A percentile compares a stretch with the other conserved stretches of the same genome.
Evolutionary conservation across 1,140 invertebrate genomes (phyloP).

Genomic region (Leptinotarsa undecemlineata): DNA sequence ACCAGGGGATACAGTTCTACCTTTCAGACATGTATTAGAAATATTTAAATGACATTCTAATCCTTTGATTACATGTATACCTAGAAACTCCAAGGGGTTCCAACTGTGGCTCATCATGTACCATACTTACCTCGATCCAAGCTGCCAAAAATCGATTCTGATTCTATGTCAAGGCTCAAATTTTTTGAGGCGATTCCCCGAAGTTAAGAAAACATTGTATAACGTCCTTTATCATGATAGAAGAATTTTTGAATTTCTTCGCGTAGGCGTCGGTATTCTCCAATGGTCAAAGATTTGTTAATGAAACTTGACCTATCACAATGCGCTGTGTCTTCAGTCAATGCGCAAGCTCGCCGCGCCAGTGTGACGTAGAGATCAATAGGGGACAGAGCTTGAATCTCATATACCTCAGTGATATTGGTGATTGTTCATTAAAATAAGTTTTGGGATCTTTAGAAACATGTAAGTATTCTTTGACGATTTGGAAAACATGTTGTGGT

Average conservation of each 20-base stretch:
- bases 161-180: too few relatives aligned
- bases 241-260: not conserved
- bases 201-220: too few relatives aligned
- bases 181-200: too few relatives aligned
- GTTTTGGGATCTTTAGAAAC: constrained; percentile 30
- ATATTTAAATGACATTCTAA: too few relatives aligned
- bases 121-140: too few relatives aligned
- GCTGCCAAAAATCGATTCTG: too few relatives aligned
- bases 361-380: constrained; percentile 47
- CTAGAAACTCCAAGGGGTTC: too few relatives aligned
- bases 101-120: too few relatives aligned
- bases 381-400: constrained; percentile 25
- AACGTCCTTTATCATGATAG: too few relatives aligned
- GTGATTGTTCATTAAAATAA: constrained; percentile 28
- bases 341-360: constrained; percentile 42
- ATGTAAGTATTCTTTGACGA: constrained; percentile 40
- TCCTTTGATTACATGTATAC: too few relatives aligned
- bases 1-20: too few relatives aligned
- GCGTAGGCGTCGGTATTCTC: not conserved
- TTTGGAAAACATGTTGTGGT: not conserved
- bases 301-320: constrained; percentile 30
- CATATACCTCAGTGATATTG: constrained; percentile 30
- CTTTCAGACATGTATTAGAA: too few relatives aligned
- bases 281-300: constrained; percentile 19
- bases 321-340: constrained; percentile 14